Conservation (phyloP, 2,113 vertebrate species). For the Sylvietta virens region DNA sequence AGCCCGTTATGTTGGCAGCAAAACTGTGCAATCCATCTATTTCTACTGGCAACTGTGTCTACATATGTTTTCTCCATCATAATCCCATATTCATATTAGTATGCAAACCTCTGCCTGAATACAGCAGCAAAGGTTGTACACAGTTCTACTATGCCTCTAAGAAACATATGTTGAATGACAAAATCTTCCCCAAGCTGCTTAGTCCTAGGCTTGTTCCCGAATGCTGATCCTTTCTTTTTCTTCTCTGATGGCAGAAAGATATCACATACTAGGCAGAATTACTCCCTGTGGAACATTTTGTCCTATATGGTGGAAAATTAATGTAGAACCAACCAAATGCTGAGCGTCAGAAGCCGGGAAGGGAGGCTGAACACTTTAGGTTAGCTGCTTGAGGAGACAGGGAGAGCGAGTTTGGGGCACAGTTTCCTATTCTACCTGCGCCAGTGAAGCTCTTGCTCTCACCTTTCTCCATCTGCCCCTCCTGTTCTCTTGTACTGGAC, state of each 20-base stretch:
- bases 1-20: not conserved
- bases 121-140: not conserved
- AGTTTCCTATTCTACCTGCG: not conserved
- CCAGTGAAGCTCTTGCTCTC: not conserved
- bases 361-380: not conserved
- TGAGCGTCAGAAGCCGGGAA: rapidly evolving
- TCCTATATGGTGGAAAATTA: not conserved
- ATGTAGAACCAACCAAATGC: not conserved
- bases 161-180: not conserved
- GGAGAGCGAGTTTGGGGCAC: not conserved
- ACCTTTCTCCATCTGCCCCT: not conserved
- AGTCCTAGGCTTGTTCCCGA: not conserved
- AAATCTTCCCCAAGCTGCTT: not conserved
- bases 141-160: not conserved
- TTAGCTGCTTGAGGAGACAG: not conserved
- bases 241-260: not conserved
- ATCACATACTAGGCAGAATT: not conserved
- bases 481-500: not conserved
- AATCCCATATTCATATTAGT: not conserved
- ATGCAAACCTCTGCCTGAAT: not conserved
- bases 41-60: not conserved
- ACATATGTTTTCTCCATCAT: not conserved
- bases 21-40: not conserved
- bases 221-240: not conserved
- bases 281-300: not conserved